Base-by-base conservation (phyloP, 2,113 vertebrate genomes). In the Psettodes erumei region DNA sequence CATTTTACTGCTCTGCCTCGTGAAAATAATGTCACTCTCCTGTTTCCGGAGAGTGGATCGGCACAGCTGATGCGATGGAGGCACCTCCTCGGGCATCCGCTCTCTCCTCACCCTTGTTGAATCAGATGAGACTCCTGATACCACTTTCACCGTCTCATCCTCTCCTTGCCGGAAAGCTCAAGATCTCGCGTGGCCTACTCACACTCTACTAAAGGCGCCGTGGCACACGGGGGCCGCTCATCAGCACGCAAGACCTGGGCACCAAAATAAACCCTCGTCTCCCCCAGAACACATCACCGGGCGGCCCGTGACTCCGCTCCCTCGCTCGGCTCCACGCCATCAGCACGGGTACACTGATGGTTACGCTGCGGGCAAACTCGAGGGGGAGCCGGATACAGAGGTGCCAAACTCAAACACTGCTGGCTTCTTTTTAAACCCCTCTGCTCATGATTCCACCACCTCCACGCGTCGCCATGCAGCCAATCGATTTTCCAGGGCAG, bases 211-310 rank as follows among this genome's bases (percentile, higher is more conserved):
- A n/a, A n/a, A n/a, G 35, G 78, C 7, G 66, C 86, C 75, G 88
- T 89, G 86, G 86, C n/a, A 85, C 86, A 84, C 76, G 73, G 81
- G 76, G 81, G 65, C 87, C 77, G 69, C 85, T 90, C 86, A 89
- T 92, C 88, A 77, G 83, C 74, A 85, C 83, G 85, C 89, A 88
- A 82, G 87, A 85, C 73, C 87, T 79, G 30, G 5, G 76, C 79
- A 86, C 87, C 73, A 88, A 86, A 90, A 90, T 89, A 90, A 90
- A 90, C 83, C 71, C 73, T n/a, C 8, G 69, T 62, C 69, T 85
- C 83, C 86, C 77, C 86, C 77, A 65, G 75, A 76, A 62, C 70
- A 75, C 60, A 68, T 28, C 43, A 43, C 78, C 61, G 64, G 69
- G 78, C 58, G 72, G 77, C 84, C 73, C 70, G 8, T 76, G 66